Base-by-base conservation (phyloP, 2,797 vertebrate genomes). In the Poecilia wingei region DNA sequence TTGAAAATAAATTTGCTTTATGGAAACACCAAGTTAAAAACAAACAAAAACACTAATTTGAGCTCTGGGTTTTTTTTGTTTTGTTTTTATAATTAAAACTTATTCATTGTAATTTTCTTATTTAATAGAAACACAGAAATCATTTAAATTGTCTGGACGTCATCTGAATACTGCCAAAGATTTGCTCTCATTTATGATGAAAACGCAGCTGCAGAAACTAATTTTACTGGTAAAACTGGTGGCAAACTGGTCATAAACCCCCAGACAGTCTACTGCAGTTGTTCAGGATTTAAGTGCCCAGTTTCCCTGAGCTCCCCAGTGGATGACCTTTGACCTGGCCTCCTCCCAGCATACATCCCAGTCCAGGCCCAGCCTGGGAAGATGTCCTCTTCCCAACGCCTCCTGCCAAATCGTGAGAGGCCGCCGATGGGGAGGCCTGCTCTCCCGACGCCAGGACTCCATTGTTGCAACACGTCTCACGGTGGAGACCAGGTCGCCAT, bases 401-500 rank as follows among this genome's bases (percentile, higher is more conserved):
- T 79, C 78, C 88, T 92, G 92, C 91, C 91, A 94, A 88, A 64
- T 82, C 75, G 53, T 78, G 85, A 71, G 88, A 87, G 91, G 90
- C 89, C 87, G 13, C 75, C 89, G 14, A 49, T 39, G 78, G 79
- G 87, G 75, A 9, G 81, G 64, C 74, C 82, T 86, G 81, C 82
- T 92, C 93, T 91, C 85, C 85, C 83, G 69, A 88, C 73, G 71
- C 84, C 75, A 25, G 28, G 76, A 72, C 76, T 85, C 86, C 61
- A 85, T 92, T 92, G 88, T 93, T 89, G 41, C 79, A 53, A 51
- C 78, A 77, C 79, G 84, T 90, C 82, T 87, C 78, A 90, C 88
- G 79, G 80, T 28, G 18, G 84, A 79, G 77, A 79, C 71, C 77
- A 73, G 80, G 46, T 33, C 84, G 79, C 80, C 78, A 64, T 85